Conservation (phyloP, 2,113 vertebrate species). For the Corydoras sp. region DNA sequence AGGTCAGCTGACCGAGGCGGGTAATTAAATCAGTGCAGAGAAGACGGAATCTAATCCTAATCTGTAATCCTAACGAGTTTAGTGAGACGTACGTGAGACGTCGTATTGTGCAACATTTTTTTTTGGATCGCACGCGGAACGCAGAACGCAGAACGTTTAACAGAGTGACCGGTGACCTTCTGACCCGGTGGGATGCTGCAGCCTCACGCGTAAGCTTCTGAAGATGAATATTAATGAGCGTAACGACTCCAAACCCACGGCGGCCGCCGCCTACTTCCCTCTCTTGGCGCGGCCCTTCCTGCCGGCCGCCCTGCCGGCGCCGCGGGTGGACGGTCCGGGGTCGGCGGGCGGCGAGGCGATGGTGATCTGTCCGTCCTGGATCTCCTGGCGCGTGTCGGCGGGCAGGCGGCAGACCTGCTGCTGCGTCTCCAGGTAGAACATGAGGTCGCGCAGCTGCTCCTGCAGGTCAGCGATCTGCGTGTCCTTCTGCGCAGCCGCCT, state of each 20-base stretch:
- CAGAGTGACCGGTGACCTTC: no score
- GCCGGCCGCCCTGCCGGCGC: conserved; percentile 65
- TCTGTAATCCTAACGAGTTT: no score
- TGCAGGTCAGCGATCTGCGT: conserved; percentile 79
- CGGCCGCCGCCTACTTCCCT: conserved; percentile 72
- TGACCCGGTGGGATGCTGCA: background rate
- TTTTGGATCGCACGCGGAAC: no score
- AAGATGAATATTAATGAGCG: background rate
- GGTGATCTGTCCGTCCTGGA: conserved; percentile 97
- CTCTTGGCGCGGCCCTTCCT: conserved; percentile 84
- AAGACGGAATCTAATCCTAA: no score
- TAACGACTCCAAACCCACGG: background rate
- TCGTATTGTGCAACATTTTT: no score
- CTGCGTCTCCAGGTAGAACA: conserved; percentile 93
- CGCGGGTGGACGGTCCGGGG: conserved; percentile 57
- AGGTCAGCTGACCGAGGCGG: no score
- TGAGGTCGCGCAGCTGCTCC: conserved; percentile 93
- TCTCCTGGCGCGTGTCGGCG: conserved; percentile 81
- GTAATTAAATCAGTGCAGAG: no score
- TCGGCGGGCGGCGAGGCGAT: conserved; percentile 69
- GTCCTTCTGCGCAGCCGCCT: conserved; percentile 78
- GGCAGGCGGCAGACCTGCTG: conserved; percentile 89
- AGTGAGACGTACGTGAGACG: no score
- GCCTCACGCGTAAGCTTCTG: background rate
- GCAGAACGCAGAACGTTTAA: no score